A percentile compares a stretch with the other conserved stretches of the same genome.
Conservation (phyloP, 2,113 vertebrate species). For the Acanthisitta chloris region DNA sequence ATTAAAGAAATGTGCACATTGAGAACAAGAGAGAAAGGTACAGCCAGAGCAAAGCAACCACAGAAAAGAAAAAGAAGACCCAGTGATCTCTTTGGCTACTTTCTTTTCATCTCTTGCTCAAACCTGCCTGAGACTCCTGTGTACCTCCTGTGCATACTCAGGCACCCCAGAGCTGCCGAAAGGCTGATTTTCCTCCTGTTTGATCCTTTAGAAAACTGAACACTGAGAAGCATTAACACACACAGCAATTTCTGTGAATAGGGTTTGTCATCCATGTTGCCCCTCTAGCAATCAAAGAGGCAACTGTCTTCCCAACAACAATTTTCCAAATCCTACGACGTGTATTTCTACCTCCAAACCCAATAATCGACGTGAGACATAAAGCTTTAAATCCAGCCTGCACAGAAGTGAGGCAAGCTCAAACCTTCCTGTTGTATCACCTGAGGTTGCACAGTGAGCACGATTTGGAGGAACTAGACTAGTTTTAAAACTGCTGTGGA, state of each 20-base stretch:
- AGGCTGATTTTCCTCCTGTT: background rate
- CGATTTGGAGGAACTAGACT: background rate
- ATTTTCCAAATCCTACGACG: background rate
- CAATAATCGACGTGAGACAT: background rate
- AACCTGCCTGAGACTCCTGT: background rate
- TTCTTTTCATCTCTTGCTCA: background rate
- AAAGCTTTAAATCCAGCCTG: background rate
- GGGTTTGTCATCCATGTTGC: background rate
- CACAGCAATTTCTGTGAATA: background rate
- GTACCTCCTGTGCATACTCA: background rate
- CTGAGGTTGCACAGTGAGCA: accelerated
- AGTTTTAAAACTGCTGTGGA: background rate
- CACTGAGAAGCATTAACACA: background rate
- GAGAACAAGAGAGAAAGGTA: background rate
- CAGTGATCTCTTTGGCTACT: background rate
- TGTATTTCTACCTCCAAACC: background rate
- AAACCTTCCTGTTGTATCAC: background rate
- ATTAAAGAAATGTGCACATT: background rate
- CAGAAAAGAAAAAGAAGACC: background rate
- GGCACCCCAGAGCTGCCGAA: background rate
- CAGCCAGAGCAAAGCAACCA: background rate
- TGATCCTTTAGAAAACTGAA: background rate
- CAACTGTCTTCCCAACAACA: background rate
- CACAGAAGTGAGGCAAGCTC: background rate
- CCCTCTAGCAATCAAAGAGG: background rate